Evolutionary conservation across 2,797 vertebrate species (phyloP), one percentile per base, ranked within the genome.

Genomic region (Atherinosoma microstoma): DNA sequence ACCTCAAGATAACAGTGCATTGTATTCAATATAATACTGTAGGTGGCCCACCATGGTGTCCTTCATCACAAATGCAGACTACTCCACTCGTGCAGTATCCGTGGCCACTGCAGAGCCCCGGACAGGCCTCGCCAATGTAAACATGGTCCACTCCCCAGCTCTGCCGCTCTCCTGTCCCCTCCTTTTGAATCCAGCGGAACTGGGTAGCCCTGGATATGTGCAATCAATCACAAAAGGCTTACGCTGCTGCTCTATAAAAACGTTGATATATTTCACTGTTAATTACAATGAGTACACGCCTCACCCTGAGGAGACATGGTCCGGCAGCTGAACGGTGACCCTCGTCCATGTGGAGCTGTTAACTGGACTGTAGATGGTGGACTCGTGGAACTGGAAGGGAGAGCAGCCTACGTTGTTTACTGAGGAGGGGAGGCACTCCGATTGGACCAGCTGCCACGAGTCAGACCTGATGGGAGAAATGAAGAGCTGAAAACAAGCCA

Each of bases 171-270:
- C 96, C 94, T 2, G 94, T 94, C 60, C 97, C 97, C 36, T 97
- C 96, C 76, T 96, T 97, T 84, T 99, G 98, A 90, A 99, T 98
- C 98, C 98, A 99, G 68, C 98, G 97, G 91, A 99, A 99, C 91
- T 98, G 97, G 0, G 98, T 99, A 0, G 98, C 97, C 54, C 98
- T 99, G 91, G 81, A 91, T 83, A 78, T 10, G 35, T 0, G 64
- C 15, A 71, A 51, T 11, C 22, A 30, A 64, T 40, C 7, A 42
- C 22, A 64, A 58, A 64, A 72, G 3, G 2, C 16, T 38, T 9
- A 47, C 13, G 10, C 0, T 6, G 9, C 32, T 65, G 53, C 9
- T 32, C 16, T 0, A 10, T 9, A 12, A 22, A 73, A 36, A 35
- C n/a, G 4, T 16, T 45, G 40, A 53, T 49, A 20, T 8, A 36